Conservation (phyloP, 2,797 vertebrate species). For the Neosalanx taihuensis region DNA sequence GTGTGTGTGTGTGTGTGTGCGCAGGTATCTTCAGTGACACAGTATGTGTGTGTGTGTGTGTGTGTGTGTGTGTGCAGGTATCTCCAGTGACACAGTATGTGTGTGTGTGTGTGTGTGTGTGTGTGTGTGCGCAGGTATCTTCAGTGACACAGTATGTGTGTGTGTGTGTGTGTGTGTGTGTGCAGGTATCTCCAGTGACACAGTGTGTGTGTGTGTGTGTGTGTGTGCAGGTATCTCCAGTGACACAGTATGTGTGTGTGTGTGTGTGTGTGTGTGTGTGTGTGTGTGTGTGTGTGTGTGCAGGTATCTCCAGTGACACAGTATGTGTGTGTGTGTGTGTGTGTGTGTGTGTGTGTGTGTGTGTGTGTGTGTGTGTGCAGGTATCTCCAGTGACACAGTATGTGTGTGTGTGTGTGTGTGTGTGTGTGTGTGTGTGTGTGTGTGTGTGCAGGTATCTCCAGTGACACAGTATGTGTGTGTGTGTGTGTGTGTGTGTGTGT, state of each 20-base stretch:
- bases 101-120: not conserved
- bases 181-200: too few relatives aligned
- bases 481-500: not conserved
- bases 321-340: not conserved
- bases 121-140: too few relatives aligned
- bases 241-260: too few relatives aligned
- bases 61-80: not conserved
- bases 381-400: too few relatives aligned
- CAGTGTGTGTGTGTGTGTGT: not conserved
- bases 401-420: not conserved
- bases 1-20: too few relatives aligned
- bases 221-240: not conserved
- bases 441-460: not conserved
- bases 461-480: too few relatives aligned
- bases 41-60: not conserved
- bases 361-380: not conserved
- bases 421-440: conserved; percentile 8
- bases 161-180: not conserved
- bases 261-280: too few relatives aligned
- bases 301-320: too few relatives aligned
- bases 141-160: not conserved
- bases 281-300: too few relatives aligned
- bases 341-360: not conserved
- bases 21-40: too few relatives aligned
- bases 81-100: not conserved